phyloP scores from a whole-genome alignment of 2,888 invertebrate species.

The Oligia latruncula region DNA sequence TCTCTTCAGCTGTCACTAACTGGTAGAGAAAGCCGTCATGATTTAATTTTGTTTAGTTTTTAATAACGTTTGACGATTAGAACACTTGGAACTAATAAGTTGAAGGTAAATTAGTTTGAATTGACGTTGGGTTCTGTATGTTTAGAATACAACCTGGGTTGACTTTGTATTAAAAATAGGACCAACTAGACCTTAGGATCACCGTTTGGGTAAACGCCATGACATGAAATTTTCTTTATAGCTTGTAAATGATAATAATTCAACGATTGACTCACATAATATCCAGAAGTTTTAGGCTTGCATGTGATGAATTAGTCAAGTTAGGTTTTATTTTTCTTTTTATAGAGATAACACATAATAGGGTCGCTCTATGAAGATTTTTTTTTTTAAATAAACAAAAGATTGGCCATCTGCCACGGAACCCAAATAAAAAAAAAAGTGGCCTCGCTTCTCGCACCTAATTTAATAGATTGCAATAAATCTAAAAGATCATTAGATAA shows the following conservation, averaged over 20 bases:
- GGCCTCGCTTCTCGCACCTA: constrained; percentile 47
- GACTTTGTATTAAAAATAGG: background rate
- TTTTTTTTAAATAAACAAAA: background rate
- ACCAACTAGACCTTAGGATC: background rate
- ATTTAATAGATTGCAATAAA: constrained; percentile 74
- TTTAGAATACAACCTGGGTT: background rate
- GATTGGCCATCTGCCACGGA: constrained; percentile 5
- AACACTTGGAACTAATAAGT: constrained; percentile 44
- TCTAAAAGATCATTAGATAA: constrained; percentile 77
- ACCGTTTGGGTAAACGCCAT: too few species aligned
- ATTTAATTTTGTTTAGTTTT: constrained; percentile 71
- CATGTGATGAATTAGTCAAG: too few species aligned
- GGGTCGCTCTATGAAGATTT: background rate
- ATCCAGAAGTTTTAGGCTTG: too few species aligned
- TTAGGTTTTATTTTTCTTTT: too few species aligned
- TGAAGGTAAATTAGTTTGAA: constrained; percentile 25
- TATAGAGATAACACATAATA: background rate
- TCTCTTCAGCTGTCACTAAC: constrained; percentile 70
- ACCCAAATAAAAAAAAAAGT: constrained; percentile 36
- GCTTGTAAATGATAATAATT: background rate
- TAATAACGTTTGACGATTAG: constrained; percentile 58
- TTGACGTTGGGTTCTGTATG: constrained; percentile 33
- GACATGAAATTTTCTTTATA: background rate
- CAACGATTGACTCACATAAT: too few species aligned
- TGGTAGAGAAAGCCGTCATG: constrained; percentile 76